Conservation (phyloP, 2,113 vertebrate genomes). For the Brienomyrus longianalis region DNA sequence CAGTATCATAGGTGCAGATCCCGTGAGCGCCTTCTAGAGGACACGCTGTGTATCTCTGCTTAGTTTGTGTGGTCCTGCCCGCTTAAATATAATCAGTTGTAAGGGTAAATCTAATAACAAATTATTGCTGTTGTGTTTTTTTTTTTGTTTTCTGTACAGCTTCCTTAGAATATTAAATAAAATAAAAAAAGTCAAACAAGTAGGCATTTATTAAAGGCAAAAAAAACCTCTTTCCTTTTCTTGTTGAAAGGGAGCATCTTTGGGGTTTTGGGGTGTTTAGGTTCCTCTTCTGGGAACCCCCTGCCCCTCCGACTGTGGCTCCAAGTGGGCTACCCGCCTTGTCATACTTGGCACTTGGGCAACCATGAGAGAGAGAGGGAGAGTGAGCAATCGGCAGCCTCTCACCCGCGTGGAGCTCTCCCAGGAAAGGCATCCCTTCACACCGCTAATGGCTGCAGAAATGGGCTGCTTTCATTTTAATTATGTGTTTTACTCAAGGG, state of each 20-base stretch:
- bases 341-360: slow-evolving; percentile 41
- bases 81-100: background rate
- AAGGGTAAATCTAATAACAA: background rate
- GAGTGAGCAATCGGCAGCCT: slow-evolving; percentile 15
- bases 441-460: slow-evolving; percentile 58
- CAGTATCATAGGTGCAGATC: background rate
- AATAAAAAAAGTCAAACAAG: slow-evolving; percentile 42
- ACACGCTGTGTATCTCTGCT: slow-evolving; percentile 28
- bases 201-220: slow-evolving; percentile 44
- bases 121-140: background rate
- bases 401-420: slow-evolving; percentile 50
- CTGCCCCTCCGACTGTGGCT: slow-evolving; percentile 33
- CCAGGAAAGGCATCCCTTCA: slow-evolving; percentile 57
- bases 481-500: slow-evolving; percentile 56
- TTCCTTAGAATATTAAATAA: slow-evolving; percentile 25
- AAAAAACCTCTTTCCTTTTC: slow-evolving; percentile 27
- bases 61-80: slow-evolving; percentile 23
- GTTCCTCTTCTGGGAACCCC: slow-evolving; percentile 10
- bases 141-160: slow-evolving; percentile 34
- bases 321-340: slow-evolving; percentile 37
- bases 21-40: slow-evolving; percentile 22
- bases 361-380: slow-evolving; percentile 25
- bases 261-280: slow-evolving; percentile 42
- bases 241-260: slow-evolving; percentile 37
- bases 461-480: slow-evolving; percentile 62